Base-by-base conservation (phyloP, 1,140 invertebrate genomes). In the Carposina sasakii region DNA sequence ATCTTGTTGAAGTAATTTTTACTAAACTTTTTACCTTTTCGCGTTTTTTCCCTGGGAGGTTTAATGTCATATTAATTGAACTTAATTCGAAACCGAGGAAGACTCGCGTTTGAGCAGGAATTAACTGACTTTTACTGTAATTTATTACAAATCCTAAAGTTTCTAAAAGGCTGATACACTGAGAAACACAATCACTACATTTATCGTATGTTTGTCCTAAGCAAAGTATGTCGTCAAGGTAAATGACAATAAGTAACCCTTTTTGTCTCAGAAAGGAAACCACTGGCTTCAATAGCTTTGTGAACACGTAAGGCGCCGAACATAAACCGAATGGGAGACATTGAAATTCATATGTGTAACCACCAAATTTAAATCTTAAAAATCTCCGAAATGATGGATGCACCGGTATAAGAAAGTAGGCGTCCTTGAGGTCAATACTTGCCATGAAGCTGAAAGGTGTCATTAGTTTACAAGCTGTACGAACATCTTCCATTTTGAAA, bases 401-500 rank as follows among this genome's bases (percentile, higher is more conserved):
- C 26, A 39, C 39, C 5, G 15, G 22, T 17, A 37, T 28, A 17
- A 43, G 19, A 41, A 41, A 41, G 20, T 44, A 44, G 13, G 42
- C 42, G 24, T 44, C 39, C 24, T 45, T 45, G 15, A 37, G 21
- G 12, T 47, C 44, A 13, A 47, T 26, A 10, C 20, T 36, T 12
- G 20, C 31, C 15, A 47, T 19, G 15, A 10, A 47, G n/a, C 31
- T n/a, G n/a, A n/a, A n/a, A n/a, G n/a, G n/a, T n/a, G n/a, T n/a
- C n/a, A 48, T 13, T 9, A 48, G 37, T 16, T 48, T 48, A 6
- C 24, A 23, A 26, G 33, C 34, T 4, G 45, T 47, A 6, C 45
- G 28, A n/a, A 47, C 26, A 21, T 47, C 45, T 30, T 47, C 45
- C 45, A 47, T 47, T 37, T 47, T 47, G 26, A 47, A 47, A 47